Evolutionary conservation across 2,888 invertebrate species (phyloP).

Genomic region (Spisula subtruncata): DNA sequence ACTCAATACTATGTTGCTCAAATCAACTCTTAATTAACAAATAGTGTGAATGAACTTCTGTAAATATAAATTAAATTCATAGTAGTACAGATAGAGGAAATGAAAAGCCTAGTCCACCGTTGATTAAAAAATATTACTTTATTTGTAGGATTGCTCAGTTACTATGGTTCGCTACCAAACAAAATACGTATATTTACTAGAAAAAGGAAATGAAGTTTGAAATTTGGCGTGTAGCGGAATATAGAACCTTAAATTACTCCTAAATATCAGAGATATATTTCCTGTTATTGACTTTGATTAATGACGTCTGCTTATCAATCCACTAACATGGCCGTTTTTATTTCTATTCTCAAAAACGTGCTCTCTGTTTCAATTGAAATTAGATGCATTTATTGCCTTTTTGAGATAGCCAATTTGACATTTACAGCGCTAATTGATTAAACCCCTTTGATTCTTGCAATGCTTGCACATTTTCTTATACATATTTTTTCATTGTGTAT

Average conservation of each 20-base stretch:
- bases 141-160: background rate
- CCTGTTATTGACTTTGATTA: constrained; percentile 2
- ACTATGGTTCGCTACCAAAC: background rate
- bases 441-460: background rate
- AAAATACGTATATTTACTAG: background rate
- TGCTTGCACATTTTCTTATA: no score
- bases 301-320: background rate
- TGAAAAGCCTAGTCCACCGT: no score
- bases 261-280: background rate
- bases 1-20: no score
- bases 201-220: background rate
- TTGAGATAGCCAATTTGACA: background rate
- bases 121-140: no score
- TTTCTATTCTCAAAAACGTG: background rate
- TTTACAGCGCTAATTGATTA: background rate
- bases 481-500: no score
- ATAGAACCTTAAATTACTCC: background rate
- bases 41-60: no score
- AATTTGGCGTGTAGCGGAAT: background rate
- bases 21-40: no score
- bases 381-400: background rate
- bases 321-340: background rate
- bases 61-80: no score
- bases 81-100: no score
- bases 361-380: background rate